These are phyloP conservation scores for Ptychoptera albimana DNA, from an alignment of 2,888 invertebrate genomes.

Conservation along the genomic window DNA sequence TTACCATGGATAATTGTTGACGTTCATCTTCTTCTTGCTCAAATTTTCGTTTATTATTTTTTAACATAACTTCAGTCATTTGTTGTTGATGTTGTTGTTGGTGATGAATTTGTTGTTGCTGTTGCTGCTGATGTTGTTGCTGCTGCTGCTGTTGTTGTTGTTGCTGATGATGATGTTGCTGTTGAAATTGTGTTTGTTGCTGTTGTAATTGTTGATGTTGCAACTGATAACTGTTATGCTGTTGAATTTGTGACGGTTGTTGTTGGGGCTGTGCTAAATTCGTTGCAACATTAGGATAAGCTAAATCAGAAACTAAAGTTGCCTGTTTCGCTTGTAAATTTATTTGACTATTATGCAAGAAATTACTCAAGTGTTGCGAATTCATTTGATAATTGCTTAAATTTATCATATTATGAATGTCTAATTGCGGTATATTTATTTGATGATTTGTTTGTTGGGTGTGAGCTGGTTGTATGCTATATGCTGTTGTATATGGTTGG, in stretches of 20 bases:
- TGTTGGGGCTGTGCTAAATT: not conserved
- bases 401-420: constrained; percentile 11
- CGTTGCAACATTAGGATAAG: not conserved
- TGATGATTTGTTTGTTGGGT: constrained; percentile 5
- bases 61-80: no score
- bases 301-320: constrained; percentile 8
- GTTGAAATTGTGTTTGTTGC: not conserved
- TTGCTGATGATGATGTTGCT: constrained; percentile 1
- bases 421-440: constrained; percentile 7
- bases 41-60: no score
- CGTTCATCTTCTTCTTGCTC: no score
- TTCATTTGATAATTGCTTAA: constrained; percentile 11
- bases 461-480: constrained; percentile 9
- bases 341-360: constrained; percentile 11
- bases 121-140: no score
- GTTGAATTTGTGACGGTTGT: not conserved
- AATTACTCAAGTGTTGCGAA: constrained; percentile 11
- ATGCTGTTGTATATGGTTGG: constrained; percentile 7
- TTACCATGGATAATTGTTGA: not conserved
- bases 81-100: not conserved
- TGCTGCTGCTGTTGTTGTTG: not conserved
- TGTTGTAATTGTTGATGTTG: not conserved
- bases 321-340: constrained; percentile 13
- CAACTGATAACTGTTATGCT: not conserved
- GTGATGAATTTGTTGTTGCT: not conserved